Evolutionary conservation across 2,888 invertebrate genomes (phyloP), one percentile per base, ranked within the genome.

Genomic region (Drosophila subquinaria): DNA sequence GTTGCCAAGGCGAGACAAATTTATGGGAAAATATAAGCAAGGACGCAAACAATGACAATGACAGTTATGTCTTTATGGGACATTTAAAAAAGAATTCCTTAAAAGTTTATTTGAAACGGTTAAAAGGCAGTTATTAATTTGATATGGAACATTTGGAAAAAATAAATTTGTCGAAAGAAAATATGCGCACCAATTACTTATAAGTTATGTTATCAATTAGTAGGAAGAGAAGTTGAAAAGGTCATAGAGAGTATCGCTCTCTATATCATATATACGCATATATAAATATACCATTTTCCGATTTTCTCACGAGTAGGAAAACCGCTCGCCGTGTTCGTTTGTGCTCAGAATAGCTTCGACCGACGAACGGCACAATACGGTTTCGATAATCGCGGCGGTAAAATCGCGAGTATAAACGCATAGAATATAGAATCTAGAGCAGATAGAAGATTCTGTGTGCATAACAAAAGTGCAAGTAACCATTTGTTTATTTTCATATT

Each of bases 401-500:
- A 82, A 71, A 81, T 78, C 76, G 85, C 80, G 76, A 87, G 73
- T 61, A 76, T 61, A 23, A 23, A 23, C 45, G 61, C 55, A 74
- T 33, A 63, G 47, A 66, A 61, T 45, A 55, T 17, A 17, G 17
- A 48, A 53, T 66, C 47, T 43, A 68, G 47, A 65, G 23, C 27
- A 36, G 35, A 62, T 38, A 56, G 70, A 53, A 71, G 61, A 65
- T 69, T 69, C 57, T 53, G 38, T 73, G 59, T 87, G 76, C 73
- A 79, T 79, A 74, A 77, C 72, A 84, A 85, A 83, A 87, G 89
- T 85, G 81, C 84, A 85, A 85, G 84, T 88, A 85, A 80, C 78
- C 71, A 86, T 69, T 85, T 73, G 48, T 76, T 70, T 70, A 53
- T 64, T 51, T 42, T 51, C 50, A 36, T 40, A 52, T 67, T 70